Percentiles rank a stretch among this genome's conserved stretches.
These are phyloP conservation scores for Rhabdophis nuchalis DNA, from an alignment of 2,797 vertebrate species.

Conservation along the genomic window DNA sequence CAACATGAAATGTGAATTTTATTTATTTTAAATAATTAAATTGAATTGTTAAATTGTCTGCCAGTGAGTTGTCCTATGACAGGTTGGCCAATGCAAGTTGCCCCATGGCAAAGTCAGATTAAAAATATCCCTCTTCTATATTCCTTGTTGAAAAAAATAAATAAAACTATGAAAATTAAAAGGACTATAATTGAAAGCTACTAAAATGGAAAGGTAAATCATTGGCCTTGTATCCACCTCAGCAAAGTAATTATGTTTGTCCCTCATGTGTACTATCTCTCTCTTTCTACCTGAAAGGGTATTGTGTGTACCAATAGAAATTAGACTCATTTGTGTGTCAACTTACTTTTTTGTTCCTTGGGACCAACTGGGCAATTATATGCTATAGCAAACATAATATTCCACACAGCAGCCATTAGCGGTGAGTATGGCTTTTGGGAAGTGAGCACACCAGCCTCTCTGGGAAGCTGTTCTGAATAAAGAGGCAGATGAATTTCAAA, in stretches of 20 bases:
- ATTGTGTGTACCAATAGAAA: background rate
- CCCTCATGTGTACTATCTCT: background rate
- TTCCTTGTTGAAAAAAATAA: background rate
- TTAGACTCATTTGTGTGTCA: background rate
- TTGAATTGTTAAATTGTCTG: background rate
- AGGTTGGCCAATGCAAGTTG: background rate
- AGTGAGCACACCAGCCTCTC: constrained; percentile 10
- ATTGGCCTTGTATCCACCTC: background rate
- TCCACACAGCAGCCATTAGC: constrained; percentile 5
- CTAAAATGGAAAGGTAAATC: background rate
- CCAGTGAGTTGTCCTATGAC: too few species aligned
- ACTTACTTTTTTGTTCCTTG: constrained; percentile 3
- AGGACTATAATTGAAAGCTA: background rate
- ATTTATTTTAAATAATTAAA: background rate
- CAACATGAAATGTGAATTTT: background rate
- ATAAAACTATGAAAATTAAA: too few species aligned
- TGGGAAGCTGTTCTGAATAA: constrained; percentile 13
- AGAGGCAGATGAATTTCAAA: background rate
- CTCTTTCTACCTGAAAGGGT: background rate
- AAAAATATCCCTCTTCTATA: background rate
- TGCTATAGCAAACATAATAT: constrained; percentile 17
- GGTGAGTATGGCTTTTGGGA: background rate
- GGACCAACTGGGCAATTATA: constrained; percentile 13
- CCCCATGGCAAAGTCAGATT: background rate
- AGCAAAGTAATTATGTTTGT: background rate